A percentile compares a stretch with the other conserved stretches of the same genome.
Evolutionary conservation across 2,888 invertebrate species (phyloP).

Genomic region (Beris morrisii): DNA sequence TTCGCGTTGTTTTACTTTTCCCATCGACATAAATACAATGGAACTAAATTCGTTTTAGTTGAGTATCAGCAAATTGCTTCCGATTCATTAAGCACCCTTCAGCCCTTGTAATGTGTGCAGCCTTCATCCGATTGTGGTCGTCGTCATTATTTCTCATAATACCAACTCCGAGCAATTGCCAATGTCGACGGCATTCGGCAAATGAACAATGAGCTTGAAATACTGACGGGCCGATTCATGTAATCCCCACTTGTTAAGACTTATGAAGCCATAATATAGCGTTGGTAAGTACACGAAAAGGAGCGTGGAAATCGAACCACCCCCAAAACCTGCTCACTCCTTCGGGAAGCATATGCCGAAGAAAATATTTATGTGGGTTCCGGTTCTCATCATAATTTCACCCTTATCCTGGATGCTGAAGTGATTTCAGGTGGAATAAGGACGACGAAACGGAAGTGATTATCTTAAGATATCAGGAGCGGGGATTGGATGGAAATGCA

Average conservation of each 20-base stretch:
- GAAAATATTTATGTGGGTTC: constrained; percentile 29
- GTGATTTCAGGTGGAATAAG: no score
- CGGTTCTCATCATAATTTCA: constrained; percentile 25
- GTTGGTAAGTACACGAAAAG: background rate
- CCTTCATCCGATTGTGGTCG: constrained; percentile 34
- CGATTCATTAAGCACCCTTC: constrained; percentile 43
- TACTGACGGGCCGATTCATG: constrained; percentile 23
- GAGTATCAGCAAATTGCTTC: constrained; percentile 41
- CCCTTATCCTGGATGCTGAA: background rate
- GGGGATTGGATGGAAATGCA: no score
- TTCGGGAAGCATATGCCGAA: constrained; percentile 23
- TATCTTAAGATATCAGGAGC: no score
- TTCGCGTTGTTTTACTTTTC: background rate
- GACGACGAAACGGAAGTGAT: no score
- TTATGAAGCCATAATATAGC: constrained; percentile 33
- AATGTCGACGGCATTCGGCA: constrained; percentile 9
- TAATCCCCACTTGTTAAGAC: constrained; percentile 38
- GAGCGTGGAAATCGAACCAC: background rate
- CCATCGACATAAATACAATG: background rate
- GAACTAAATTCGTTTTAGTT: background rate
- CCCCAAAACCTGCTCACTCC: background rate
- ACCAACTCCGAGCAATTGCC: constrained; percentile 13
- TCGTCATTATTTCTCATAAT: constrained; percentile 8
- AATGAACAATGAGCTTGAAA: constrained; percentile 9
- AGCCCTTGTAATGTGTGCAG: constrained; percentile 7